Conservation (phyloP, 2,888 invertebrate species). For the Empis stercorea region DNA sequence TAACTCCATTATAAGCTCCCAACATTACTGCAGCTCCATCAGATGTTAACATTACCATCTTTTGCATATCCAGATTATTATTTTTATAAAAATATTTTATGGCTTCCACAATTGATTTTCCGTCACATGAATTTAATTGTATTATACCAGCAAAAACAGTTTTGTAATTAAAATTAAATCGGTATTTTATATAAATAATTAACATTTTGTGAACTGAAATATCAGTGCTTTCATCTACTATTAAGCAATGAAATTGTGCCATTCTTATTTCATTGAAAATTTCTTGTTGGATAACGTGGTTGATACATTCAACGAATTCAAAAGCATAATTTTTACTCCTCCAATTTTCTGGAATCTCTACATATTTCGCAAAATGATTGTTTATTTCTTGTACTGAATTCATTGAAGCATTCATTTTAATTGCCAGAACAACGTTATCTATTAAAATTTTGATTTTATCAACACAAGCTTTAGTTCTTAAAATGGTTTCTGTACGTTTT, state of each 20-base stretch:
- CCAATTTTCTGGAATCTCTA: no score
- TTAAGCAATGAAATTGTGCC: constrained; percentile 1
- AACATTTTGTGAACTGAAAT: neutral
- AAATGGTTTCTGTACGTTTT: neutral
- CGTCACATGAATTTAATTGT: neutral
- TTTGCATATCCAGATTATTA: neutral
- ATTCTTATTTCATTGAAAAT: neutral
- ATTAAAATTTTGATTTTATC: constrained; percentile 1
- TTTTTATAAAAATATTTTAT: constrained; percentile 1
- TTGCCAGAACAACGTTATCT: constrained; percentile 2
- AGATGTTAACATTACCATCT: constrained; percentile 3
- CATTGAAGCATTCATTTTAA: constrained; percentile 4
- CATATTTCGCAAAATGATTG: no score
- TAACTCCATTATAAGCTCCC: neutral
- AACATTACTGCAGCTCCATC: constrained; percentile 3
- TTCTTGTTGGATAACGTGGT: neutral
- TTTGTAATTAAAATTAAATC: neutral
- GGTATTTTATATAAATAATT: constrained; percentile 2
- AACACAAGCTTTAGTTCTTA: neutral
- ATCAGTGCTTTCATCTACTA: constrained; percentile 1
- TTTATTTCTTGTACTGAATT: neutral
- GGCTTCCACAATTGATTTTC: neutral
- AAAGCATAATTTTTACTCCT: no score
- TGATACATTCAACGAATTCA: neutral
- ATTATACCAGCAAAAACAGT: constrained; percentile 1